phyloP scores from a whole-genome alignment of 1,140 invertebrate species.

The Laupala kohalensis region DNA sequence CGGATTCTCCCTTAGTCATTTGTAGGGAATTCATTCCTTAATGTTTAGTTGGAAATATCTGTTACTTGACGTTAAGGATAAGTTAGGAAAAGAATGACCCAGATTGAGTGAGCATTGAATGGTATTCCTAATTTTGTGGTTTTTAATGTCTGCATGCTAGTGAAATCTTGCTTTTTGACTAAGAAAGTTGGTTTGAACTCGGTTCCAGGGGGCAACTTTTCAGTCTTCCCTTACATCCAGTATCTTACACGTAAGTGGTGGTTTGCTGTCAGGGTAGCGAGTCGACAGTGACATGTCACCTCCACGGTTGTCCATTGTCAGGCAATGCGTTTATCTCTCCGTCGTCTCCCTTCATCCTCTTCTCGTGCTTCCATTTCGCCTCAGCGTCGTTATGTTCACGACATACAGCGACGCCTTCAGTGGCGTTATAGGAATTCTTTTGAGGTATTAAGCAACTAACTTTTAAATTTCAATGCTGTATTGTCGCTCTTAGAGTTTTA shows the following conservation, averaged over 20 bases:
- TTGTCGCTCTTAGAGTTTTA: neutral
- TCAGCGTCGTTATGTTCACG: neutral
- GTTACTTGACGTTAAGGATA: too few relatives aligned
- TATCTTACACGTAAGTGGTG: constrained; percentile 50
- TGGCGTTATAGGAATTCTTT: neutral
- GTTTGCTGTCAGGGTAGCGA: neutral
- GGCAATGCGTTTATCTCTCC: too few relatives aligned
- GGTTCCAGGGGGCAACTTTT: constrained; percentile 47
- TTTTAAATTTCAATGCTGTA: neutral
- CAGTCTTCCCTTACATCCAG: constrained; percentile 49
- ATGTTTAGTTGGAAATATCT: too few relatives aligned
- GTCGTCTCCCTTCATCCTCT: neutral
- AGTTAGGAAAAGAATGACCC: too few relatives aligned
- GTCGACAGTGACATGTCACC: neutral
- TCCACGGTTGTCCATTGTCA: too few relatives aligned
- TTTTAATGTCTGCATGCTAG: neutral
- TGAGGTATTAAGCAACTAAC: neutral
- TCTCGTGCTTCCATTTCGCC: neutral
- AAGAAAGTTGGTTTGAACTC: constrained; percentile 3
- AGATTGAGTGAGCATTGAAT: too few relatives aligned
- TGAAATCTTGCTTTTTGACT: neutral
- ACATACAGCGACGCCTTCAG: too few relatives aligned
- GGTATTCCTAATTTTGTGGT: too few relatives aligned
- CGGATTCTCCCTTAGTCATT: too few relatives aligned
- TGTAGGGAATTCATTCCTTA: too few relatives aligned